These are phyloP conservation scores for Melopsittacus undulatus DNA, from an alignment of 2,797 vertebrate species.

Conservation along the genomic window DNA sequence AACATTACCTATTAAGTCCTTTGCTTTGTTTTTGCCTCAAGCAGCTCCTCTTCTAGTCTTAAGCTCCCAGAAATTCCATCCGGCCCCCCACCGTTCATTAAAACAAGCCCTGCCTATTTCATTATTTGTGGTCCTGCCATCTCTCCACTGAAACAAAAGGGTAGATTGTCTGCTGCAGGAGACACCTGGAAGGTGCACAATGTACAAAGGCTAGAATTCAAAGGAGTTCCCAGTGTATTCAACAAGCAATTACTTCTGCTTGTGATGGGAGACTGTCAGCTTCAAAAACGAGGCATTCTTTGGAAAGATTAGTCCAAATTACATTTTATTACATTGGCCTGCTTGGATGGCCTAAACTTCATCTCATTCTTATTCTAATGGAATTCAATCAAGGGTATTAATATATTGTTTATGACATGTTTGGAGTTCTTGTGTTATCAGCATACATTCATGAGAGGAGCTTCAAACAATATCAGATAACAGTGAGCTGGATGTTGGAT, in stretches of 20 bases:
- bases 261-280: slow-evolving; percentile 91
- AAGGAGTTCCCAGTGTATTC: slow-evolving; percentile 81
- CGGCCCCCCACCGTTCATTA: slow-evolving; percentile 74
- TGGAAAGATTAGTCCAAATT: slow-evolving; percentile 97
- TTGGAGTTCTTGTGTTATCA: slow-evolving; percentile 93
- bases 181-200: slow-evolving; percentile 91
- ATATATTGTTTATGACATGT: slow-evolving; percentile 96
- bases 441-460: slow-evolving; percentile 88
- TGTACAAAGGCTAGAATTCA: slow-evolving; percentile 84
- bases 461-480: slow-evolving; percentile 95
- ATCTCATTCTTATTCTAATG: slow-evolving; percentile 89
- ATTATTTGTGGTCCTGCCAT: slow-evolving; percentile 81
- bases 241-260: slow-evolving; percentile 90
- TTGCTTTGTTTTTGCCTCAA: slow-evolving; percentile 48
- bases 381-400: slow-evolving; percentile 89
- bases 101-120: slow-evolving; percentile 83
- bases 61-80: slow-evolving; percentile 76
- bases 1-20: slow-evolving; percentile 41
- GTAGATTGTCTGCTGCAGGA: slow-evolving; percentile 84
- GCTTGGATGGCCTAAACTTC: slow-evolving; percentile 86
- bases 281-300: slow-evolving; percentile 96
- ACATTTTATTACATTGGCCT: slow-evolving; percentile 94
- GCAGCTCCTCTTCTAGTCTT: slow-evolving; percentile 36
- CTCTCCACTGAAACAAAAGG: slow-evolving; percentile 84
- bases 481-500: slow-evolving; percentile 85